Conservation (phyloP, 2,113 vertebrate genomes). For the Cyanoramphus novaezelandiae region DNA sequence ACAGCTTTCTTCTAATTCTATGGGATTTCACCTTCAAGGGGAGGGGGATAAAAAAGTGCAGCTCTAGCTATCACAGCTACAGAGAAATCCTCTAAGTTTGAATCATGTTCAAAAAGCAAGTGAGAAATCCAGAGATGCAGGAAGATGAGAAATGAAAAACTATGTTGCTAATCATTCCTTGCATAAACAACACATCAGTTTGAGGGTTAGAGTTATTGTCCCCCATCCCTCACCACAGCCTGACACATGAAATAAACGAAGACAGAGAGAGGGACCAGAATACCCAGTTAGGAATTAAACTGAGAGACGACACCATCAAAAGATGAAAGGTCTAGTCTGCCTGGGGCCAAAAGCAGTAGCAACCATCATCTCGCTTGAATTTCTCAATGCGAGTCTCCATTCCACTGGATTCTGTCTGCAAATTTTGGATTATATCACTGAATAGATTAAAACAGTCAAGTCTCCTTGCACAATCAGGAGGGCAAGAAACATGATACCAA, state of each 20-base stretch:
- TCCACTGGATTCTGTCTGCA: not conserved
- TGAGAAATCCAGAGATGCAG: not conserved
- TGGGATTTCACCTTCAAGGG: not conserved
- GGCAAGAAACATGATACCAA: not conserved
- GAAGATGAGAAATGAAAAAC: not conserved
- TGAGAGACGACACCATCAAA: not conserved
- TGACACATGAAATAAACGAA: not conserved
- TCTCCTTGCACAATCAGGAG: not conserved
- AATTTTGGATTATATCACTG: not conserved
- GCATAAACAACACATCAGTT: not conserved
- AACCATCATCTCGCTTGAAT: not conserved
- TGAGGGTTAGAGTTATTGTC: not conserved
- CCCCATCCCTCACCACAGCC: not conserved
- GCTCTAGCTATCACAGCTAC: not conserved
- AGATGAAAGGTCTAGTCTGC: not conserved
- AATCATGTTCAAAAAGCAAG: not conserved
- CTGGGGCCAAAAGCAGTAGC: not conserved
- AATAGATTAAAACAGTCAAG: not conserved
- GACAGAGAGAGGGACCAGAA: not conserved
- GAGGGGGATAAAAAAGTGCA: not conserved
- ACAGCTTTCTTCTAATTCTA: not conserved
- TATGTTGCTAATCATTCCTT: not conserved
- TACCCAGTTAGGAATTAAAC: not conserved
- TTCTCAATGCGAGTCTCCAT: not conserved
- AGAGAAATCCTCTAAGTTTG: not conserved